These are phyloP conservation scores for Phrynosoma platyrhinos DNA, from an alignment of 2,113 vertebrate species.

Conservation along the genomic window DNA sequence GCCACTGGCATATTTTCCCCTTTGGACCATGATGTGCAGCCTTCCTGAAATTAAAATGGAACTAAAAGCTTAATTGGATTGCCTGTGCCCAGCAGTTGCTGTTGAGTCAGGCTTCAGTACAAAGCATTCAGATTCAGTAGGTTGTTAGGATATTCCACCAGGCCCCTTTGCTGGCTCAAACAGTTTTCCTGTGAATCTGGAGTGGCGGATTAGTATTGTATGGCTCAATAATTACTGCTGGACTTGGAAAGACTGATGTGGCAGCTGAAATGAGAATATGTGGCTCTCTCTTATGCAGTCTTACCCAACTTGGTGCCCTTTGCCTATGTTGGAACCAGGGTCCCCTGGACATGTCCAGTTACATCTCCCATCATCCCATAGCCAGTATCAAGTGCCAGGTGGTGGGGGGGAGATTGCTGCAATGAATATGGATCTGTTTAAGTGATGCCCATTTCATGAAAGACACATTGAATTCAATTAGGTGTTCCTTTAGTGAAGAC, in stretches of 20 bases:
- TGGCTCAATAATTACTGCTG: slow-evolving; percentile 54
- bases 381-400: no score
- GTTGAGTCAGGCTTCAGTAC: slow-evolving; percentile 6
- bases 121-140: slow-evolving; percentile 13
- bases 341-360: not conserved
- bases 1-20: slow-evolving; percentile 19
- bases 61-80: slow-evolving; percentile 36
- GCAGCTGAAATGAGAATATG: slow-evolving; percentile 53
- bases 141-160: slow-evolving; percentile 31
- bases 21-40: slow-evolving; percentile 26
- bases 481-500: not conserved
- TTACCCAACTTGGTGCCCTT: no score
- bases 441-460: not conserved
- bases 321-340: no score
- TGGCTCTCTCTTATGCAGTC: slow-evolving; percentile 61
- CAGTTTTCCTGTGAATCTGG: slow-evolving; percentile 54
- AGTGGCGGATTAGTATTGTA: slow-evolving; percentile 63
- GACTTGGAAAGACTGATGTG: slow-evolving; percentile 56
- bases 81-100: slow-evolving; percentile 32
- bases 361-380: not conserved
- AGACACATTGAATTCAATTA: not conserved
- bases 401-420: not conserved
- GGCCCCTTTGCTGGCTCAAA: slow-evolving; percentile 46
- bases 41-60: slow-evolving; percentile 39
- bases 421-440: slow-evolving; percentile 28